These are phyloP conservation scores for Leptoteleia sp. DNA, from an alignment of 1,140 invertebrate genomes.

Conservation along the genomic window DNA sequence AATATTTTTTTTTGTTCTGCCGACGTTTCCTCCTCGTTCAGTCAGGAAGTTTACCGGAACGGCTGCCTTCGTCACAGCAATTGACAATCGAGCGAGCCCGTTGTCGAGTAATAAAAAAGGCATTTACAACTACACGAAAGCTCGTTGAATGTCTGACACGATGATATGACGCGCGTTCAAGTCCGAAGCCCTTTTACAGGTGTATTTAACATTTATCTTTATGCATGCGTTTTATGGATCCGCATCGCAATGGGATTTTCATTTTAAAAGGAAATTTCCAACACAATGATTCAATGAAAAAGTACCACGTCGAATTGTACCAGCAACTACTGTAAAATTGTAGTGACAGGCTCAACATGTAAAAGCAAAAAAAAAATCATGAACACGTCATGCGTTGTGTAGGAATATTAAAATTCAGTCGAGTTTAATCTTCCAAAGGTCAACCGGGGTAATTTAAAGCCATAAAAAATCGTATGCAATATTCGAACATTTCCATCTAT, in stretches of 20 bases:
- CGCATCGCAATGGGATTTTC: conserved; percentile 23
- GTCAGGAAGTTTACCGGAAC: conserved; percentile 23
- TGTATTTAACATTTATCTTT: conserved; percentile 43
- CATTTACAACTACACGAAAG: conserved; percentile 34
- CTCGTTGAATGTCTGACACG: conserved; percentile 44
- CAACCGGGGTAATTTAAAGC: too few species aligned
- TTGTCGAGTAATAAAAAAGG: conserved; percentile 52
- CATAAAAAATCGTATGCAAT: too few species aligned
- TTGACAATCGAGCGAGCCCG: conserved; percentile 31
- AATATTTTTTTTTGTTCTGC: background rate
- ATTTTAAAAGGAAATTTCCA: conserved; percentile 10
- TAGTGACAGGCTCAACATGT: too few species aligned
- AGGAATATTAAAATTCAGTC: too few species aligned
- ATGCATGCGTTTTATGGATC: conserved; percentile 31
- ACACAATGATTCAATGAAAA: background rate
- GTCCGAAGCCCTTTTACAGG: conserved; percentile 41
- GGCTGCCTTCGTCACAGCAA: conserved; percentile 17
- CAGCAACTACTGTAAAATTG: background rate
- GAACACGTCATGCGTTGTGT: too few species aligned
- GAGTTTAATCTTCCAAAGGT: too few species aligned
- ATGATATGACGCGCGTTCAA: conserved; percentile 42
- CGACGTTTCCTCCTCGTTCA: background rate
- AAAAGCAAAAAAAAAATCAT: too few species aligned
- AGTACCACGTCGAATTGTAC: background rate
- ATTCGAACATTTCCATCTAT: too few species aligned